A percentile compares a stretch with the other conserved stretches of the same genome.
Conservation (phyloP, 2,888 invertebrate genomes). For the Mythimna lalbum region DNA sequence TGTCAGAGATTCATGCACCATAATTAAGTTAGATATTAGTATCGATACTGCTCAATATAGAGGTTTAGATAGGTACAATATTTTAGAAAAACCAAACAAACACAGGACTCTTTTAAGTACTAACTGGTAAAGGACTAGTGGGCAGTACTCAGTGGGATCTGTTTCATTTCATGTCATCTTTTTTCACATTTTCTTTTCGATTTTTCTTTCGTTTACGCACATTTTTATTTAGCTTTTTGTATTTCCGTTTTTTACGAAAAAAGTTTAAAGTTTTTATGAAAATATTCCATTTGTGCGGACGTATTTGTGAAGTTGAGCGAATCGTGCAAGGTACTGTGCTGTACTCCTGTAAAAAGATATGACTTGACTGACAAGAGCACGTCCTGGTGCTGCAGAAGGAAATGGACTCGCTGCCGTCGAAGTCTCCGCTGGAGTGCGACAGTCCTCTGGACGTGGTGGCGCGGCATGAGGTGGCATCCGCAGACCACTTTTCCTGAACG, state of each 20-base stretch:
- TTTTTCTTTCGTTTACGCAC: slow-evolving; percentile 54
- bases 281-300: slow-evolving; percentile 76
- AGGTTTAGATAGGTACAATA: neutral
- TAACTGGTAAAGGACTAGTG: no score
- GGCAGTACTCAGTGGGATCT: neutral
- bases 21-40: neutral
- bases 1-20: slow-evolving; percentile 4
- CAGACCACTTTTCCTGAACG: slow-evolving; percentile 66
- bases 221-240: slow-evolving; percentile 57
- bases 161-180: slow-evolving; percentile 32
- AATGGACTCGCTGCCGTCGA: slow-evolving; percentile 66
- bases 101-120: neutral
- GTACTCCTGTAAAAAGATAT: slow-evolving; percentile 60
- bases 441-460: slow-evolving; percentile 81
- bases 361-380: slow-evolving; percentile 73
- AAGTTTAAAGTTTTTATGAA: slow-evolving; percentile 67
- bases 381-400: slow-evolving; percentile 67
- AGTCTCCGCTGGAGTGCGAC: slow-evolving; percentile 76
- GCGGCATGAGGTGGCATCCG: slow-evolving; percentile 68
- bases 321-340: slow-evolving; percentile 76
- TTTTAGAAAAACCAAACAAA: slow-evolving; percentile 9
- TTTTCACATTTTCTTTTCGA: slow-evolving; percentile 5
- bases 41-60: neutral
- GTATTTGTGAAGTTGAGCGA: slow-evolving; percentile 74
- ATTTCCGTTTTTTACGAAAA: slow-evolving; percentile 66